Percentiles rank a stretch among this genome's conserved stretches.
These are phyloP conservation scores for Indicator maculatus DNA, from an alignment of 2,113 vertebrate species.

Conservation along the genomic window DNA sequence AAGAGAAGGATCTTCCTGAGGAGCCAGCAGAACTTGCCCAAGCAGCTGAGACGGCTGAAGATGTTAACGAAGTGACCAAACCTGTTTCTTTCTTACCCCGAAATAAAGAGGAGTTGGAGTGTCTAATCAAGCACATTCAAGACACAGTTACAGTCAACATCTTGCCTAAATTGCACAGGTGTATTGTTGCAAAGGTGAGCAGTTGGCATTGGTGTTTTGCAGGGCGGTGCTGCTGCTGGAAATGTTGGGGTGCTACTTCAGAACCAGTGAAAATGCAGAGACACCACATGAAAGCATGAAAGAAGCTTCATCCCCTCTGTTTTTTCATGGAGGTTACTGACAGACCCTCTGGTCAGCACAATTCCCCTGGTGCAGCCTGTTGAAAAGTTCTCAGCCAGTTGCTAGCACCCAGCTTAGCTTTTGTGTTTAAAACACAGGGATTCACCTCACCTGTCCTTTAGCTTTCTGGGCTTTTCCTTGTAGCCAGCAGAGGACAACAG, in stretches of 20 bases:
- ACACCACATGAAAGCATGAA: background rate
- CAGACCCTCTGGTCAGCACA: background rate
- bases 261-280: background rate
- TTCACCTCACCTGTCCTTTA: background rate
- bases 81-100: slow-evolving; percentile 80
- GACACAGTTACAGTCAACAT: slow-evolving; percentile 82
- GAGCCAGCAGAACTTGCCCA: background rate
- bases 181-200: slow-evolving; percentile 89
- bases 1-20: background rate
- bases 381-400: background rate
- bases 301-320: background rate
- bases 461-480: background rate
- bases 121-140: slow-evolving; percentile 85
- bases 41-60: background rate
- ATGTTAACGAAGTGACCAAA: background rate
- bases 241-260: background rate
- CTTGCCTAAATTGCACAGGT: slow-evolving; percentile 90
- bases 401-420: background rate
- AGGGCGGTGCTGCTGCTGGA: background rate
- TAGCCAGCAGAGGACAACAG: background rate
- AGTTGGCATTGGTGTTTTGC: background rate
- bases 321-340: background rate
- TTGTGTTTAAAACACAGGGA: background rate
- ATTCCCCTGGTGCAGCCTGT: background rate
- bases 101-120: slow-evolving; percentile 84